Evolutionary conservation across 2,113 vertebrate species (phyloP).

Genomic region (Bos javanicus): DNA sequence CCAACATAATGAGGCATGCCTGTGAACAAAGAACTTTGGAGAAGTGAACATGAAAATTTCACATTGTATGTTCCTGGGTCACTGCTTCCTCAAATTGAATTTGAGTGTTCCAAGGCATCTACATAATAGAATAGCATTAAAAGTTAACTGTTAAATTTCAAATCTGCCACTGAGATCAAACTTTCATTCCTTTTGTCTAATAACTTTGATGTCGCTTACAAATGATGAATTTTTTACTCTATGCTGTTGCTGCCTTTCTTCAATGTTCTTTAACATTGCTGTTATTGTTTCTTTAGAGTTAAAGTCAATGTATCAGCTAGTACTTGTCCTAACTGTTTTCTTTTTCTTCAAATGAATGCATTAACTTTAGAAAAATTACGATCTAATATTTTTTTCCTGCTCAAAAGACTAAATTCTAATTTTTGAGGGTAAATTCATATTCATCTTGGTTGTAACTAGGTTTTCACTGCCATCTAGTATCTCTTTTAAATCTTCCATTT

Average conservation of each 20-base stretch:
- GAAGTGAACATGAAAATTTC: background rate
- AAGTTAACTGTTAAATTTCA: background rate
- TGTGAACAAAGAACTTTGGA: background rate
- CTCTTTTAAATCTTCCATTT: background rate
- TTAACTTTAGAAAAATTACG: background rate
- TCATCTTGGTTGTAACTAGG: background rate
- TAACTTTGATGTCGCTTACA: background rate
- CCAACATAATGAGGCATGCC: background rate
- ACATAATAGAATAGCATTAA: background rate
- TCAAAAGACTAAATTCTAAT: background rate
- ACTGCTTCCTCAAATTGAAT: constrained; percentile 3
- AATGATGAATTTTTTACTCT: background rate
- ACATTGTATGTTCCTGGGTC: background rate
- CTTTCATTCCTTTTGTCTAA: background rate
- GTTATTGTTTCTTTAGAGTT: background rate
- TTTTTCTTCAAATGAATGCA: background rate
- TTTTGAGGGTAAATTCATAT: constrained; percentile 28
- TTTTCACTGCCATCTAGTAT: constrained; percentile 10
- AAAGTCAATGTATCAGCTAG: background rate
- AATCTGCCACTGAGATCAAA: background rate
- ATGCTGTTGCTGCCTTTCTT: background rate
- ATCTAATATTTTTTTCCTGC: background rate
- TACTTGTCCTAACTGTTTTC: background rate
- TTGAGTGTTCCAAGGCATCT: background rate
- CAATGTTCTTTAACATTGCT: background rate